These are phyloP conservation scores for Halcyon smyrnensis DNA, from an alignment of 2,797 vertebrate species.

Conservation along the genomic window DNA sequence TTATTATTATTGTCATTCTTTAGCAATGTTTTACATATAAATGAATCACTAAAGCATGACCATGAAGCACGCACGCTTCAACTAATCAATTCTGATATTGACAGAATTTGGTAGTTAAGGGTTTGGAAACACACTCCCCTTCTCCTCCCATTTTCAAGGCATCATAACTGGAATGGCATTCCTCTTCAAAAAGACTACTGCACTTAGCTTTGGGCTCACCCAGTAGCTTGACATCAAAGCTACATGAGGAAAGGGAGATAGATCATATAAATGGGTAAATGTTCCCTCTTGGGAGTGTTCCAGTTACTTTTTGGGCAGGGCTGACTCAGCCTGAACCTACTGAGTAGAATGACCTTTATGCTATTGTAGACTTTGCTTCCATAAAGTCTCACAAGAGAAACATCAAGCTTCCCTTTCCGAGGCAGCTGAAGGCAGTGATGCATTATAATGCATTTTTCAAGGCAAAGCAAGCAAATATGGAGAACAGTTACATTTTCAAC, in stretches of 20 bases:
- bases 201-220: background rate
- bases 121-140: accelerated
- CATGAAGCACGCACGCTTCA: background rate
- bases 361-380: background rate
- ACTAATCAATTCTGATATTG: background rate
- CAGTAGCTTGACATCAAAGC: background rate
- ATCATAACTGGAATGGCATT: background rate
- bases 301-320: background rate
- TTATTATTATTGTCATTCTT: background rate
- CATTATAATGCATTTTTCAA: background rate
- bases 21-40: background rate
- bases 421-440: background rate
- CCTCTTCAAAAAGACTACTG: background rate
- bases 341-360: background rate
- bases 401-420: background rate
- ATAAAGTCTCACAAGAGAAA: background rate
- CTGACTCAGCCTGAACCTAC: background rate
- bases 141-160: background rate
- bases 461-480: background rate
- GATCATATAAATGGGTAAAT: background rate
- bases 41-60: background rate
- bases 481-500: background rate
- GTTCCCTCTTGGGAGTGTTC: background rate
- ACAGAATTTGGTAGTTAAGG: background rate
- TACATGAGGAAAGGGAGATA: background rate